Conservation (phyloP, 2,797 vertebrate genomes). For the Acrossocheilus fasciatus region DNA sequence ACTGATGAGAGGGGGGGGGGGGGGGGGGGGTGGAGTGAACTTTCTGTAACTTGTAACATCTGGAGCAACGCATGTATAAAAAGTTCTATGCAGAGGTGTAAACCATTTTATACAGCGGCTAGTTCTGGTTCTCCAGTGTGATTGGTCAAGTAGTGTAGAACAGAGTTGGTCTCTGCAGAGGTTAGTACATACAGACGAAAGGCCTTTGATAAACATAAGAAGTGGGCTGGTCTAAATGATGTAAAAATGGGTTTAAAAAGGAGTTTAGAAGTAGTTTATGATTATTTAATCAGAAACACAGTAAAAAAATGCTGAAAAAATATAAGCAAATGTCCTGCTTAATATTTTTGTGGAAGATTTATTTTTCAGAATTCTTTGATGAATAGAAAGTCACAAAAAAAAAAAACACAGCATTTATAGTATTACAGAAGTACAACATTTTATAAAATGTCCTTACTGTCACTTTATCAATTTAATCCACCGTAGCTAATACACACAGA, state of each 20-base stretch:
- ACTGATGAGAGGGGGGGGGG: neutral
- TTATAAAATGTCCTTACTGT: too few relatives aligned
- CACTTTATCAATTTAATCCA: too few relatives aligned
- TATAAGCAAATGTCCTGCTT: too few relatives aligned
- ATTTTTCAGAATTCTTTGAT: too few relatives aligned
- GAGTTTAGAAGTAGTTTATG: neutral
- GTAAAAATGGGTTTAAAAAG: neutral
- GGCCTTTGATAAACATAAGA: neutral
- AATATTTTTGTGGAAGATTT: too few relatives aligned
- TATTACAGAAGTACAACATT: too few relatives aligned
- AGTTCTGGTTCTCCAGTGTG: neutral
- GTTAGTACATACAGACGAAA: neutral
- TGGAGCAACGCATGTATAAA: constrained; percentile 5
- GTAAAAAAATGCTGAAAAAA: neutral
- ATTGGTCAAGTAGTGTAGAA: neutral
- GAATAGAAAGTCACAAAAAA: too few relatives aligned
- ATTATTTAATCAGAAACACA: neutral
- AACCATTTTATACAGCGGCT: neutral
- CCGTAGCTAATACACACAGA: too few relatives aligned
- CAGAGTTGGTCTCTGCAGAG: neutral
- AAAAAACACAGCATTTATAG: too few relatives aligned
- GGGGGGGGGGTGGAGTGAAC: too few relatives aligned
- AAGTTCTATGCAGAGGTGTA: neutral
- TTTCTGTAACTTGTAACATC: constrained; percentile 5
- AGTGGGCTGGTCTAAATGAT: neutral